These are phyloP conservation scores for Furcifer pardalis DNA, from an alignment of 2,797 vertebrate species.

Conservation along the genomic window DNA sequence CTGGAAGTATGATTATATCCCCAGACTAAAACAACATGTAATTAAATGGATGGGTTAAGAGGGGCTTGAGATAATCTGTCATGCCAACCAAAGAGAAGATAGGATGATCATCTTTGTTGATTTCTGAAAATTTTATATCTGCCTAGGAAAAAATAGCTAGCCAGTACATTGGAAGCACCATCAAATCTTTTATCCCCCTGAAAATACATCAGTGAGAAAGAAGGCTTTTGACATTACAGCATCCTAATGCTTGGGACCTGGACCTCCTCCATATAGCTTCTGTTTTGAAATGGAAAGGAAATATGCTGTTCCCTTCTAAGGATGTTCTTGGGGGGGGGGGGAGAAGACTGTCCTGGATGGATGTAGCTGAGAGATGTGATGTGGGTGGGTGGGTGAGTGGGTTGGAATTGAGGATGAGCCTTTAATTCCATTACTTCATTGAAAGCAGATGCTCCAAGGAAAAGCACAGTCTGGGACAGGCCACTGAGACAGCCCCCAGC, in stretches of 20 bases:
- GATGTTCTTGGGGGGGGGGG: too few species aligned
- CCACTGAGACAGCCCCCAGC: not conserved
- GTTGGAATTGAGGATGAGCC: too few species aligned
- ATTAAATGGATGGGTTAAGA: not conserved
- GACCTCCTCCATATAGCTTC: too few species aligned
- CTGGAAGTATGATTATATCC: not conserved
- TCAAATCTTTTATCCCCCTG: not conserved
- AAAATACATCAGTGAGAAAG: not conserved
- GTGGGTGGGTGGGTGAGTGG: not conserved
- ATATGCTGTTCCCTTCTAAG: too few species aligned
- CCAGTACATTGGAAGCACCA: not conserved
- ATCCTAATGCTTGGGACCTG: too few species aligned
- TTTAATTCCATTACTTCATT: too few species aligned
- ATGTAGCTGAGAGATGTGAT: not conserved
- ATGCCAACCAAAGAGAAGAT: not conserved
- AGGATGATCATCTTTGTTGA: not conserved
- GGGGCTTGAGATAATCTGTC: not conserved
- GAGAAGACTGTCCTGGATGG: not conserved
- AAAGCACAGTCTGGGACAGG: not conserved
- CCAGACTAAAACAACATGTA: not conserved
- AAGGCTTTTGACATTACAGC: not conserved
- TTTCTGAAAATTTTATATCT: not conserved
- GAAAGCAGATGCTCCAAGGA: too few species aligned
- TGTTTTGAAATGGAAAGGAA: too few species aligned
- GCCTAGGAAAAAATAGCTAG: not conserved